These are phyloP conservation scores for Tenthredo mesomela DNA, from an alignment of 2,888 invertebrate genomes.

Conservation along the genomic window DNA sequence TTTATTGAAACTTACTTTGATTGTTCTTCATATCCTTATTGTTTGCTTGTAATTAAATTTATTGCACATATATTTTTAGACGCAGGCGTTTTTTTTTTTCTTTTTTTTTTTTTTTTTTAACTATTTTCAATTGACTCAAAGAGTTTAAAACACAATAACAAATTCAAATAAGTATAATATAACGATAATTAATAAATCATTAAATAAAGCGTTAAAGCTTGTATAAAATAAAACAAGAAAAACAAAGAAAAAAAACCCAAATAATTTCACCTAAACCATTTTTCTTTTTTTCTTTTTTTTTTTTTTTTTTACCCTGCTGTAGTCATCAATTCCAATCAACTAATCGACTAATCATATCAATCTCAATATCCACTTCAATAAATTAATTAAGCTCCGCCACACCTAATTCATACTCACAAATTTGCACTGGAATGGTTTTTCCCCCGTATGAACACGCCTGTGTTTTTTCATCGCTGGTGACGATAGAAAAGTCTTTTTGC, in stretches of 20 bases:
- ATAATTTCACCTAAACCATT: neutral
- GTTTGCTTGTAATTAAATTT: conserved; percentile 71
- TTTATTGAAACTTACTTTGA: conserved; percentile 61
- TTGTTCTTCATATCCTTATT: conserved; percentile 65
- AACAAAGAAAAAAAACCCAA: neutral
- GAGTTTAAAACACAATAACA: conserved; percentile 14
- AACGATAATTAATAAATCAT: conserved; percentile 11
- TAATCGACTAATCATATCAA: neutral
- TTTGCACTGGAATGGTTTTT: conserved; percentile 80
- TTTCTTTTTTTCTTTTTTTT: too few species aligned
- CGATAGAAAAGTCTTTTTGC: conserved; percentile 87
- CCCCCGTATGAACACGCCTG: conserved; percentile 80
- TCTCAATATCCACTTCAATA: neutral
- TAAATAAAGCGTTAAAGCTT: conserved; percentile 8
- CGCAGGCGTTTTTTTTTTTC: neutral
- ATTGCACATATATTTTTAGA: conserved; percentile 50
- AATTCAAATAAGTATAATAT: neutral
- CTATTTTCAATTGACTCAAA: conserved; percentile 33
- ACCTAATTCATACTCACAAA: conserved; percentile 72
- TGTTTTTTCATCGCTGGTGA: conserved; percentile 89
- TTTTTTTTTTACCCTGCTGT: neutral
- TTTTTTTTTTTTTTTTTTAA: neutral
- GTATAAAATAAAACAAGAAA: neutral
- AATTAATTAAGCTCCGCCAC: neutral
- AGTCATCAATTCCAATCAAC: neutral